phyloP scores from a whole-genome alignment of 2,113 vertebrate genomes.

The Alligator sinensis region DNA sequence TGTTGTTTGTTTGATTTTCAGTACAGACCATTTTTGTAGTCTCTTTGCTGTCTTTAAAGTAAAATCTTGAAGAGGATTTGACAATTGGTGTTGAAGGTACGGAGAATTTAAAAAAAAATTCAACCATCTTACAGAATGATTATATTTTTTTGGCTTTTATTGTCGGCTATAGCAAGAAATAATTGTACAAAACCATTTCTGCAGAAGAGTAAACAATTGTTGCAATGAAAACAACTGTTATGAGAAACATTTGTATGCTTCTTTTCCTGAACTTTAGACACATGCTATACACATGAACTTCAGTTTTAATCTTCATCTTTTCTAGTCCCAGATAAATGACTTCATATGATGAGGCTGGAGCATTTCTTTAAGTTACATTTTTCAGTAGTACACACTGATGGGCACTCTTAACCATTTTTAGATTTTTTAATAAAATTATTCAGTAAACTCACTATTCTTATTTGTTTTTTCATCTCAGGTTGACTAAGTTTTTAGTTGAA shows the following conservation, averaged over 20 bases:
- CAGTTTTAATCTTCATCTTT: neutral
- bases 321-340: neutral
- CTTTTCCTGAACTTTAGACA: too few relatives aligned
- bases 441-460: too few relatives aligned
- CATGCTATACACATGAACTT: too few relatives aligned
- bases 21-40: neutral
- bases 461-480: neutral
- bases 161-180: neutral
- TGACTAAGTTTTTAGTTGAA: neutral
- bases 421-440: too few relatives aligned
- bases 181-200: neutral
- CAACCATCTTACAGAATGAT: neutral
- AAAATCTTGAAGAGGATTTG: neutral
- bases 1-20: neutral
- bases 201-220: neutral
- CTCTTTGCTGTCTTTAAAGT: neutral
- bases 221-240: neutral
- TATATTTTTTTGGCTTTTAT: neutral
- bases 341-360: neutral
- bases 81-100: neutral
- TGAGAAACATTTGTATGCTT: too few relatives aligned
- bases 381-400: neutral
- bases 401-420: neutral
- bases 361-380: neutral
- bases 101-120: neutral